These are phyloP conservation scores for Xerus inauris DNA, from an alignment of 2,113 vertebrate species.

Conservation along the genomic window DNA sequence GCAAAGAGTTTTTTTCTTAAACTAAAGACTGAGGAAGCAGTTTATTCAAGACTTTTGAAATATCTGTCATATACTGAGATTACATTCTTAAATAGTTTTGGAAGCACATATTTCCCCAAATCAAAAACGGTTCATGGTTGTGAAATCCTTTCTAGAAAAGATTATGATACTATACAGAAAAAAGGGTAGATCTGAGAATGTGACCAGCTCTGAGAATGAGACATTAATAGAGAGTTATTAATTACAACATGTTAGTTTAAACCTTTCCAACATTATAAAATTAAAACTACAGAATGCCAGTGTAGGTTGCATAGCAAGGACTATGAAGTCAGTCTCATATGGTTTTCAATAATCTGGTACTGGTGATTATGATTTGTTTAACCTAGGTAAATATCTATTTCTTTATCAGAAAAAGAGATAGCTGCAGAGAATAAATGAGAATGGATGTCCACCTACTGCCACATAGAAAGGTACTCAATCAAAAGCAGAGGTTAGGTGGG, in stretches of 20 bases:
- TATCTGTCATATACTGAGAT: not conserved
- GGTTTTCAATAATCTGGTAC: not conserved
- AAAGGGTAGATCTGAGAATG: not conserved
- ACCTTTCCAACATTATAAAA: not conserved
- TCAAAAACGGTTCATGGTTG: not conserved
- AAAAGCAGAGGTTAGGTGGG: not conserved
- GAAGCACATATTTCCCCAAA: constrained; percentile 31
- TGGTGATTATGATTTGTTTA: fast-evolving
- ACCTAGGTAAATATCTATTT: not conserved
- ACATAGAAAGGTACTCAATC: not conserved
- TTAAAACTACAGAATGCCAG: not conserved
- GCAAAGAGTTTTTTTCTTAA: not conserved
- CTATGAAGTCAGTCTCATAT: not conserved
- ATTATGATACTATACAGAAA: not conserved
- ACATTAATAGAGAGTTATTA: not conserved
- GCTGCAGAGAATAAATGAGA: not conserved
- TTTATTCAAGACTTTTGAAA: not conserved
- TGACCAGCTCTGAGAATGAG: not conserved
- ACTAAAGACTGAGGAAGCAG: not conserved
- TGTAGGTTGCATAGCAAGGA: not conserved
- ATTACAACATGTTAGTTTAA: not conserved
- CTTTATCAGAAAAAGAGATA: not conserved
- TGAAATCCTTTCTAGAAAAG: not conserved
- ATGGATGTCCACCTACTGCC: not conserved
- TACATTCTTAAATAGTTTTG: not conserved